These are phyloP conservation scores for Troides oblongomaculatus DNA, from an alignment of 2,888 invertebrate genomes.

Conservation along the genomic window DNA sequence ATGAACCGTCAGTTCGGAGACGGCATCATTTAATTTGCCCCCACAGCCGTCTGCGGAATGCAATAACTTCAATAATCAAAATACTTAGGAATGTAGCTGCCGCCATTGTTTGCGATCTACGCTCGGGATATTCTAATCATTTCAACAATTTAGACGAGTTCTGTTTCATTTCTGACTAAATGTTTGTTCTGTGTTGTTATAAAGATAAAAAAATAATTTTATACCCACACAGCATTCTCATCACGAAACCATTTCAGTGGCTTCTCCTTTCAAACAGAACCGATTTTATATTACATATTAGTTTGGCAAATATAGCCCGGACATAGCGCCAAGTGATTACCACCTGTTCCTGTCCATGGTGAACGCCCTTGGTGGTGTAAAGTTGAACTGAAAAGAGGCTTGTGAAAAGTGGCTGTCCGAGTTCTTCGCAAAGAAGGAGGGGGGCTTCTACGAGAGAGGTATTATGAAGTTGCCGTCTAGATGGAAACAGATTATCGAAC, in stretches of 20 bases:
- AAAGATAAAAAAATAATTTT: neutral
- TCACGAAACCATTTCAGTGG: neutral
- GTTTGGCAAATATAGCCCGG: too few species aligned
- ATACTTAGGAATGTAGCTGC: constrained; percentile 6
- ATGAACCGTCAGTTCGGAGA: constrained; percentile 5
- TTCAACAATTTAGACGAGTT: constrained; percentile 1
- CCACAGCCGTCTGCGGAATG: constrained; percentile 24
- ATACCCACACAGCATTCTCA: neutral
- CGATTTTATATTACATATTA: neutral
- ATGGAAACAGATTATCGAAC: too few species aligned
- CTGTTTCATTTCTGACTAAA: neutral
- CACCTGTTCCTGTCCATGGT: too few species aligned
- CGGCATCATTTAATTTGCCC: constrained; percentile 17
- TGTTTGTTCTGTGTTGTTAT: neutral
- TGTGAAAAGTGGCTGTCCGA: too few species aligned
- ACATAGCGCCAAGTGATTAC: too few species aligned
- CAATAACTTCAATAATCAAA: constrained; percentile 24
- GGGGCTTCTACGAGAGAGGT: too few species aligned
- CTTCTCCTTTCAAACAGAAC: neutral
- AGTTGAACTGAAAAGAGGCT: too few species aligned
- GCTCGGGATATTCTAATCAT: constrained; percentile 8
- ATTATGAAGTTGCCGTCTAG: too few species aligned
- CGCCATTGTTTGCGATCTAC: constrained; percentile 1
- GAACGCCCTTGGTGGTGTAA: too few species aligned
- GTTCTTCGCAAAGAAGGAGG: too few species aligned